These are phyloP conservation scores for Limnephilus auricula DNA, from an alignment of 2,888 invertebrate genomes.

Conservation along the genomic window DNA sequence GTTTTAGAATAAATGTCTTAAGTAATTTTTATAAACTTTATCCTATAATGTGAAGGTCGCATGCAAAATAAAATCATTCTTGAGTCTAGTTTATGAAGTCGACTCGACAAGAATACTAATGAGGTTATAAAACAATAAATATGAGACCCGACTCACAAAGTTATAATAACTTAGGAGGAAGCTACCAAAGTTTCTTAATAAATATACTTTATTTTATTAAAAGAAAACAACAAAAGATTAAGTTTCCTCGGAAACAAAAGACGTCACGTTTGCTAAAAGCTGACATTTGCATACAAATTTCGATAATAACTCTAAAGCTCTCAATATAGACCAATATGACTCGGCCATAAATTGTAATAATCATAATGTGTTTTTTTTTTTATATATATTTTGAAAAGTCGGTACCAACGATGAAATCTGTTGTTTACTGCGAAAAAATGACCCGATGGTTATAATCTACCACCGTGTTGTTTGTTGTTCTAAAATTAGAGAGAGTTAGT, in stretches of 20 bases:
- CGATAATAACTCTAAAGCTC: slow-evolving; percentile 48
- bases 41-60: neutral
- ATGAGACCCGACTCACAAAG: slow-evolving; percentile 41
- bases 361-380: neutral
- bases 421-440: neutral
- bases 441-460: neutral
- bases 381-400: too few relatives aligned
- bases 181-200: slow-evolving; percentile 20
- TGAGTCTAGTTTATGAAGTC: slow-evolving; percentile 7
- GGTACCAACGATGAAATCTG: too few relatives aligned
- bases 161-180: slow-evolving; percentile 25
- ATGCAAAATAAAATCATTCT: slow-evolving; percentile 23
- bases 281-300: slow-evolving; percentile 53
- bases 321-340: neutral
- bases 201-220: slow-evolving; percentile 37
- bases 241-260: slow-evolving; percentile 2
- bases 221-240: slow-evolving; percentile 23
- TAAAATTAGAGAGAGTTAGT: too few relatives aligned
- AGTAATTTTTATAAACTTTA: neutral
- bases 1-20: neutral
- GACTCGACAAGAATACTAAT: slow-evolving; percentile 30
- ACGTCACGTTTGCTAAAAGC: slow-evolving; percentile 27
- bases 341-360: slow-evolving; percentile 26
- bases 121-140: slow-evolving; percentile 41
- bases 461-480: too few relatives aligned